Percentiles rank a stretch among this genome's conserved stretches.
These are phyloP conservation scores for Sinocyclocheilus maitianheensis DNA, from an alignment of 2,113 vertebrate genomes.

Conservation along the genomic window DNA sequence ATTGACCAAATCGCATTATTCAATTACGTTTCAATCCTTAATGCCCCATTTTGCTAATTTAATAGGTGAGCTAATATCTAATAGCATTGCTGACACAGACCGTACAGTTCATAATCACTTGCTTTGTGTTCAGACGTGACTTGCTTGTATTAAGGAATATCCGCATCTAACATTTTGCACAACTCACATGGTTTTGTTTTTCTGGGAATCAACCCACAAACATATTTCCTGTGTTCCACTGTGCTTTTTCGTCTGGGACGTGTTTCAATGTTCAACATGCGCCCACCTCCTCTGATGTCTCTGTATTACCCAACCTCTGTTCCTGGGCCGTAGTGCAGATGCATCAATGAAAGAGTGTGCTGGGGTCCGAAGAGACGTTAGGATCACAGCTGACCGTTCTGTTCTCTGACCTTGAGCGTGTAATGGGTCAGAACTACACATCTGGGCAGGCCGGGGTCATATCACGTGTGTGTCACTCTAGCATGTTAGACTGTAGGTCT, in stretches of 20 bases:
- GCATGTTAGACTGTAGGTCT: not conserved
- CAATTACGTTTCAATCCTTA: too few species aligned
- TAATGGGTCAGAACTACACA: not conserved
- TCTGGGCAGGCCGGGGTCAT: not conserved
- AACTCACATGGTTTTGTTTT: not conserved
- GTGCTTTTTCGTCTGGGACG: not conserved
- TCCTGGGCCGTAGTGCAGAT: too few species aligned
- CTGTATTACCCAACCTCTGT: not conserved
- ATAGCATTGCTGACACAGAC: not conserved
- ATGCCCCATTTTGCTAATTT: too few species aligned
- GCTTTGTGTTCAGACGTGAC: not conserved
- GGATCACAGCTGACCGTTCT: not conserved
- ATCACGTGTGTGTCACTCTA: not conserved
- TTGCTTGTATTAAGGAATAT: conserved; percentile 1
- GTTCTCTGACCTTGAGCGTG: conserved; percentile 20
- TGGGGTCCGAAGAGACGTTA: not conserved
- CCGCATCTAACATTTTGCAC: not conserved
- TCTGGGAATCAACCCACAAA: not conserved
- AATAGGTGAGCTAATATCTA: too few species aligned
- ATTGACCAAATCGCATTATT: too few species aligned
- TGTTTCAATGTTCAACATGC: conserved; percentile 25
- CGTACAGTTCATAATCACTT: not conserved
- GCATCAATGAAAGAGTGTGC: not conserved
- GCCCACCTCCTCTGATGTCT: conserved; percentile 21
- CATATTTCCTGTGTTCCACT: not conserved